Percentiles rank a stretch among this genome's conserved stretches.
These are phyloP conservation scores for Brachypalpus laphriformis DNA, from an alignment of 2,888 invertebrate species.

Conservation along the genomic window DNA sequence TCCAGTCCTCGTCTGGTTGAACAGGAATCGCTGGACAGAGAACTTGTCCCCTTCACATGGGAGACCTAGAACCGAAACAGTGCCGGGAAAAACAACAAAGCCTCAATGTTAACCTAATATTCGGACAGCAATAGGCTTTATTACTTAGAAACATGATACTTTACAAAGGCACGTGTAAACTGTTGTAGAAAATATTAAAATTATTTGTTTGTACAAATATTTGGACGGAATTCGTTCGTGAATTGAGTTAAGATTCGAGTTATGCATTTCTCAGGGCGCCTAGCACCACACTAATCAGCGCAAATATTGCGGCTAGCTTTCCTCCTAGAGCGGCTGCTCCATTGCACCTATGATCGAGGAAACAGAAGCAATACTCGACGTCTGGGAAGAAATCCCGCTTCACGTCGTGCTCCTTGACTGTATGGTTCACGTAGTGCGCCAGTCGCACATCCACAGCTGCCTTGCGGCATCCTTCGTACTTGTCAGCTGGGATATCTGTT, in stretches of 20 bases:
- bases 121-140: conserved; percentile 19
- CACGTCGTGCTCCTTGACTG: conserved; percentile 92
- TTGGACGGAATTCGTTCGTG: conserved; percentile 76
- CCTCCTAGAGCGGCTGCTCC: conserved; percentile 75
- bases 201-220: conserved; percentile 72
- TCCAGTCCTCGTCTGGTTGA: too few relatives aligned
- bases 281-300: conserved; percentile 4
- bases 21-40: too few relatives aligned
- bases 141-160: conserved; percentile 36
- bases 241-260: conserved; percentile 22
- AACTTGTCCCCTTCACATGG: too few relatives aligned
- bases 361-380: conserved; percentile 94
- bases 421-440: conserved; percentile 94
- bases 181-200: conserved; percentile 45
- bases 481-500: conserved; percentile 95
- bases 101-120: too few relatives aligned
- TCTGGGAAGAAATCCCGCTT: conserved; percentile 91
- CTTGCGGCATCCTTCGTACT: conserved; percentile 94
- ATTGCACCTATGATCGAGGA: conserved; percentile 95
- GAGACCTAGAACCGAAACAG: too few relatives aligned
- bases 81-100: too few relatives aligned
- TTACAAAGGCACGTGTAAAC: conserved; percentile 20
- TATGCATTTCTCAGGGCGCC: conserved; percentile 7
- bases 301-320: conserved; percentile 10
- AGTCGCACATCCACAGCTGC: conserved; percentile 91